Evolutionary conservation across 2,888 invertebrate species (phyloP).

Genomic region (Mycalesis mineus): DNA sequence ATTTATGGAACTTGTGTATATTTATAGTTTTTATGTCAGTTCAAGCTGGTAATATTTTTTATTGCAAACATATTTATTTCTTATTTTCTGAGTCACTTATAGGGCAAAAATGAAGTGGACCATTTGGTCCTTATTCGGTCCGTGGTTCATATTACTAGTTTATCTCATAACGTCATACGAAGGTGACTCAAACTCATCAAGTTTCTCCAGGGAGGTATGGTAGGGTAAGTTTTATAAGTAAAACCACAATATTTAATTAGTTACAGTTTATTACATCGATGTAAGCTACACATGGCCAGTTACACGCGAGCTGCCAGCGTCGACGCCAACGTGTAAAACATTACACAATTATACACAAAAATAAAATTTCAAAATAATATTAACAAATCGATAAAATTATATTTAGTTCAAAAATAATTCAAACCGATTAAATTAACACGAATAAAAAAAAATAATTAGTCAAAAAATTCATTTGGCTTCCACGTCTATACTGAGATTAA

Average conservation of each 20-base stretch:
- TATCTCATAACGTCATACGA: no score
- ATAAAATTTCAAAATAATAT: slow-evolving; percentile 38
- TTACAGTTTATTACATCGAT: slow-evolving; percentile 36
- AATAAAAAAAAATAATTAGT: slow-evolving; percentile 27
- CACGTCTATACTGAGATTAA: slow-evolving; percentile 20
- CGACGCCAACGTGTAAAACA: neutral
- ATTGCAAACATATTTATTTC: no score
- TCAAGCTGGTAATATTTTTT: no score
- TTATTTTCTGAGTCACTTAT: no score
- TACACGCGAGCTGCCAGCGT: slow-evolving; percentile 21
- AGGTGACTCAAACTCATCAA: no score
- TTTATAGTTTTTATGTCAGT: no score
- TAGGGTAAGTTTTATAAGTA: slow-evolving; percentile 4
- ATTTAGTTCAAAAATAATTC: slow-evolving; percentile 28
- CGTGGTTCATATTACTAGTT: no score
- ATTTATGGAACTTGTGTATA: no score
- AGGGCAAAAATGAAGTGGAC: no score
- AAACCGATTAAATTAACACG: slow-evolving; percentile 30
- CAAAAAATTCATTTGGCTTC: slow-evolving; percentile 33
- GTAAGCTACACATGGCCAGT: slow-evolving; percentile 32
- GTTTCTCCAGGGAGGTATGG: no score
- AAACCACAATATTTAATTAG: slow-evolving; percentile 28
- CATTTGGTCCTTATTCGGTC: no score
- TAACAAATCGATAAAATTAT: slow-evolving; percentile 35
- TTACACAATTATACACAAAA: neutral